Evolutionary conservation across 2,797 vertebrate genomes (phyloP).

Genomic region (Loriculus beryllinus): DNA sequence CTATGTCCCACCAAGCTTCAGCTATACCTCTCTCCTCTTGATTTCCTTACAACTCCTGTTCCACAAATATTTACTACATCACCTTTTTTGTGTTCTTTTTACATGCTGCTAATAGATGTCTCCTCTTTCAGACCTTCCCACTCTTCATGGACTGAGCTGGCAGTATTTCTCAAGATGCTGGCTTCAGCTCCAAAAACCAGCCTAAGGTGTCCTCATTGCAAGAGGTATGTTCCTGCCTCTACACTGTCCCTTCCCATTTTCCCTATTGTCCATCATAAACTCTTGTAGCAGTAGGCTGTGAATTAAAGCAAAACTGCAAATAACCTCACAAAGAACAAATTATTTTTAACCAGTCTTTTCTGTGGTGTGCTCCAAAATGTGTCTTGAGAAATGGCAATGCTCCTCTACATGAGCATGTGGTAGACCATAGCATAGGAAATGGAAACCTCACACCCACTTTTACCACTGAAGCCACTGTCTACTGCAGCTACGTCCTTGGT

Average conservation of each 20-base stretch:
- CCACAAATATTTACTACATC: neutral
- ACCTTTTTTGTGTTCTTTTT: neutral
- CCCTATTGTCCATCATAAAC: neutral
- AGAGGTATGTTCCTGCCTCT: neutral
- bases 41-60: neutral
- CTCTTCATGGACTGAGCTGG: neutral
- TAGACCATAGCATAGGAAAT: neutral
- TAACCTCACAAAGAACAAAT: neutral
- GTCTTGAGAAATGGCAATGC: neutral
- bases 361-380: neutral
- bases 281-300: neutral
- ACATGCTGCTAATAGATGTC: neutral
- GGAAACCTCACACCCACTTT: neutral
- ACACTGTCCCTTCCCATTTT: neutral
- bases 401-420: rapidly evolving
- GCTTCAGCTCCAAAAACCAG: neutral
- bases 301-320: neutral
- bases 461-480: neutral
- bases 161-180: neutral
- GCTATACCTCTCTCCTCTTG: neutral
- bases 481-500: neutral
- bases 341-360: neutral
- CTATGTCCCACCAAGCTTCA: neutral
- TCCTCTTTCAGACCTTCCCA: neutral
- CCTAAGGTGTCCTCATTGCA: neutral